These are phyloP conservation scores for Leiothrix lutea DNA, from an alignment of 2,113 vertebrate genomes.

Conservation along the genomic window DNA sequence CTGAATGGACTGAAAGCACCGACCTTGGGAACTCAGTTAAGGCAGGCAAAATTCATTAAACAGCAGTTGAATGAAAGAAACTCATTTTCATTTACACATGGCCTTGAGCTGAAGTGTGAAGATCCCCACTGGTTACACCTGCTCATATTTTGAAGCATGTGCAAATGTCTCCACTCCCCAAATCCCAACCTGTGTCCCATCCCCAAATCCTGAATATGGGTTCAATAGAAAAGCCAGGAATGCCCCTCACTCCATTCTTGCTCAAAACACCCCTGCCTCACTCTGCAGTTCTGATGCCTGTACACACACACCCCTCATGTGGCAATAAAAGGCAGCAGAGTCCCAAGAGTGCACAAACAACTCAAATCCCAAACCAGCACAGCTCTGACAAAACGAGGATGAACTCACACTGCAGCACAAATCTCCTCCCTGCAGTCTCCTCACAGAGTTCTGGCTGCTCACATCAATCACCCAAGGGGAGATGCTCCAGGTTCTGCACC, in stretches of 20 bases:
- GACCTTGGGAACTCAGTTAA: not conserved
- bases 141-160: not conserved
- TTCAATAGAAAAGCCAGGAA: not conserved
- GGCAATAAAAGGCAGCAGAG: not conserved
- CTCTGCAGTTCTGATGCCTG: not conserved
- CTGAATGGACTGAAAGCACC: not conserved
- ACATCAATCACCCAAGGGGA: fast-evolving
- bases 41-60: not conserved
- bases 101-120: not conserved
- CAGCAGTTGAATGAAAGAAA: not conserved
- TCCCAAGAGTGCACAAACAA: not conserved
- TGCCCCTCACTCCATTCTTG: not conserved
- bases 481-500: not conserved
- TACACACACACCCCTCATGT: fast-evolving
- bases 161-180: not conserved
- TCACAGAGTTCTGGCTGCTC: not conserved
- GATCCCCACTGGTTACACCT: not conserved
- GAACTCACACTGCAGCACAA: not conserved
- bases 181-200: not conserved
- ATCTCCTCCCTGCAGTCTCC: not conserved
- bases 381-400: not conserved
- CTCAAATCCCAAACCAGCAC: not conserved
- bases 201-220: not conserved
- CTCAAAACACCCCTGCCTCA: not conserved
- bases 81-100: not conserved